phyloP scores from a whole-genome alignment of 2,113 vertebrate species.

The Arenaria interpres region DNA sequence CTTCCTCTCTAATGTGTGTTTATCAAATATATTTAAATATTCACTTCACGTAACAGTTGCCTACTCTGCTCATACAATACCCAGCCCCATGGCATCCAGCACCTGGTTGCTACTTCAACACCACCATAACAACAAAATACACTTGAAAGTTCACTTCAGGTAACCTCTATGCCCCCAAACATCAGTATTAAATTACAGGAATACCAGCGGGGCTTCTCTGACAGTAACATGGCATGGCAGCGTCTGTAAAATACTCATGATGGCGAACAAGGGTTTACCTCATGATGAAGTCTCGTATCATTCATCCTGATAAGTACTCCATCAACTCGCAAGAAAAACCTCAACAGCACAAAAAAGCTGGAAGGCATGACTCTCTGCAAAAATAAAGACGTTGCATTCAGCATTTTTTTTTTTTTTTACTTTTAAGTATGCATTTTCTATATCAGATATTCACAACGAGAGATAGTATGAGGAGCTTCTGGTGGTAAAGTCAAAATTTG shows the following conservation, averaged over 20 bases:
- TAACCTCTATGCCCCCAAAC: neutral
- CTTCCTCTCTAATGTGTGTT: neutral
- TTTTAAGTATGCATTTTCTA: neutral
- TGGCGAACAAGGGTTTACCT: conserved; percentile 69
- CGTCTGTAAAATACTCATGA: neutral
- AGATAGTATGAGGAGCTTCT: neutral
- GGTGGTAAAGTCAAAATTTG: neutral
- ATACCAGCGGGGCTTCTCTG: neutral
- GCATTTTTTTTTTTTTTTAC: neutral
- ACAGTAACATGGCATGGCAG: neutral
- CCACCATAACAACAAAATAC: neutral
- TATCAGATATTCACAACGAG: neutral
- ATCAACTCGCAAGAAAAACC: conserved; percentile 95
- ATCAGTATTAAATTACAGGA: neutral
- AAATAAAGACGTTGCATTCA: neutral
- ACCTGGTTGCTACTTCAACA: neutral
- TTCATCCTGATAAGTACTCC: conserved; percentile 94
- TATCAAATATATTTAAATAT: neutral
- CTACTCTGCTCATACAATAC: neutral
- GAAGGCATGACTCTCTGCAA: conserved; percentile 97
- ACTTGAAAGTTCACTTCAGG: neutral
- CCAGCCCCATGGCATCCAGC: neutral
- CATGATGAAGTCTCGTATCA: conserved; percentile 92
- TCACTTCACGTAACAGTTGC: neutral
- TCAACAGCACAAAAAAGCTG: conserved; percentile 91